Conservation (phyloP, 2,797 vertebrate species). For the Amazona finschi region DNA sequence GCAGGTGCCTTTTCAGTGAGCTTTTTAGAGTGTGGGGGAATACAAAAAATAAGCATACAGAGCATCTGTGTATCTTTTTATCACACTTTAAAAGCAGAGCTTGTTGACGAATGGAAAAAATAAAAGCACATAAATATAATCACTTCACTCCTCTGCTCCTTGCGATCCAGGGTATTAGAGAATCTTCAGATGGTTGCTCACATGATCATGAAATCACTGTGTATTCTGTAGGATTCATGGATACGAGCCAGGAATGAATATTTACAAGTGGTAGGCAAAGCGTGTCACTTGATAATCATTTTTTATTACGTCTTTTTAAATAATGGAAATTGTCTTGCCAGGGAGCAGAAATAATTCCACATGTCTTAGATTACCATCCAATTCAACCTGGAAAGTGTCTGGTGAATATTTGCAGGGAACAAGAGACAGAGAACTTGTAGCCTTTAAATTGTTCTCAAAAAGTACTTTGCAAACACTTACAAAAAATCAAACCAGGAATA, state of each 20-base stretch:
- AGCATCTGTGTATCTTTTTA: slow-evolving; percentile 48
- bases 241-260: slow-evolving; percentile 18
- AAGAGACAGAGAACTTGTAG: not conserved
- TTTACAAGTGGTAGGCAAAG: slow-evolving; percentile 40
- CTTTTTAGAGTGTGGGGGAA: slow-evolving; percentile 67
- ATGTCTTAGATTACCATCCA: not conserved
- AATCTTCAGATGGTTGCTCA: slow-evolving; percentile 46
- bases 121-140: slow-evolving; percentile 5
- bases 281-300: not conserved
- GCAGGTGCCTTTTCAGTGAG: slow-evolving; percentile 73
- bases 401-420: not conserved
- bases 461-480: not conserved
- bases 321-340: slow-evolving; percentile 14
- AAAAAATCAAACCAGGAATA: not conserved
- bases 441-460: not conserved
- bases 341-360: slow-evolving; percentile 1
- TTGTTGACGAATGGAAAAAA: not conserved
- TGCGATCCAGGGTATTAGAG: not conserved
- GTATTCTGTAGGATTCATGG: slow-evolving; percentile 15
- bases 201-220: slow-evolving; percentile 44
- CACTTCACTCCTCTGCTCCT: slow-evolving; percentile 7
- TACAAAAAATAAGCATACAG: slow-evolving; percentile 60
- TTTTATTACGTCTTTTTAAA: slow-evolving; percentile 25
- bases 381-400: not conserved
- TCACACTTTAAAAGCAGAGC: slow-evolving; percentile 40